phyloP scores from a whole-genome alignment of 2,113 vertebrate species.

The Propithecus coquereli region DNA sequence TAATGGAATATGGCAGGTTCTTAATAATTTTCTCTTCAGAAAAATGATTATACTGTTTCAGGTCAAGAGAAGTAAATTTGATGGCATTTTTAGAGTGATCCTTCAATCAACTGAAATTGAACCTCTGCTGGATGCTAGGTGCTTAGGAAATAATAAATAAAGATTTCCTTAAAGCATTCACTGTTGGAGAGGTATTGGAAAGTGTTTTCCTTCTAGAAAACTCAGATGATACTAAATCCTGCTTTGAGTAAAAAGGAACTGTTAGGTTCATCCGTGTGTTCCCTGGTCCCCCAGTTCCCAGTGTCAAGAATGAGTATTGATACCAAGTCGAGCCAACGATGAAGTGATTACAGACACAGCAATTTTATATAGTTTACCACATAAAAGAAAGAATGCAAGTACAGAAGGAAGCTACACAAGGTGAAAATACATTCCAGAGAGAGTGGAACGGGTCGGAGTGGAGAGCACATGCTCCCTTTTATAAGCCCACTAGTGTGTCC shows the following conservation, averaged over 20 bases:
- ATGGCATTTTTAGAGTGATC: not conserved
- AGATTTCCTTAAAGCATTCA: not conserved
- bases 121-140: not conserved
- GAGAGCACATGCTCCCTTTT: no score
- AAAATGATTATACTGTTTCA: not conserved
- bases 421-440: no score
- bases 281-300: no score
- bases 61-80: not conserved
- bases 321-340: no score
- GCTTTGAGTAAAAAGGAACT: not conserved
- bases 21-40: constrained; percentile 2
- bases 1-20: not conserved
- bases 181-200: not conserved
- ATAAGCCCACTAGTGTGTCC: no score
- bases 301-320: no score
- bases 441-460: no score
- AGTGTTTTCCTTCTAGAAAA: not conserved
- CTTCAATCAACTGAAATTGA: not conserved
- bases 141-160: not conserved
- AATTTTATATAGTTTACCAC: no score
- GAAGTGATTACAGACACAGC: no score
- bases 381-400: no score
- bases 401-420: no score
- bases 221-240: not conserved
- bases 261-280: no score